Conservation (phyloP, 64 coral and sea anemone genomes). For the Cladopsammia gracilis region DNA sequence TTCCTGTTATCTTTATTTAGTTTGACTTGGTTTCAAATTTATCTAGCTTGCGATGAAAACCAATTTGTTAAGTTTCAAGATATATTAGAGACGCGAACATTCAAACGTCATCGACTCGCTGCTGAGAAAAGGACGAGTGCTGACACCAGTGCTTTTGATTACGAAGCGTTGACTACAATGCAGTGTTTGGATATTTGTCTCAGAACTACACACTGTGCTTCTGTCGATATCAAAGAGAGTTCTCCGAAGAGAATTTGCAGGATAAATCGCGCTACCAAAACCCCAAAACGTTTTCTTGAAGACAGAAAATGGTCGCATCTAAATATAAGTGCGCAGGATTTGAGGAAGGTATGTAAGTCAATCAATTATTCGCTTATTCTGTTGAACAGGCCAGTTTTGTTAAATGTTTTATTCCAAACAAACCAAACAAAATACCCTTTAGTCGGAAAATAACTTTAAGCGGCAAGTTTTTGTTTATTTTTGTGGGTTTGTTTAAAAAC, state of each 20-base stretch:
- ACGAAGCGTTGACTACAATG: not conserved
- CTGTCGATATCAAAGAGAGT: not conserved
- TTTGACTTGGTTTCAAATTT: too few relatives aligned
- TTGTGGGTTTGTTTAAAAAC: too few relatives aligned
- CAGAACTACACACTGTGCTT: not conserved
- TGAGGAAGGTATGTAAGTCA: not conserved
- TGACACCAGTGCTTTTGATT: not conserved
- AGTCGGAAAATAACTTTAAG: too few relatives aligned
- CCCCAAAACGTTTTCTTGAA: not conserved
- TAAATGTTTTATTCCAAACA: too few relatives aligned
- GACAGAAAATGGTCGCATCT: not conserved
- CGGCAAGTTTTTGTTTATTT: too few relatives aligned
- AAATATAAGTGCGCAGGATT: not conserved
- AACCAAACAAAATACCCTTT: too few relatives aligned
- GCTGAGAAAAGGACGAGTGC: too few relatives aligned
- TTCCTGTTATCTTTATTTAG: too few relatives aligned
- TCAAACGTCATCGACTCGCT: not conserved
- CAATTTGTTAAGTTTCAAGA: not conserved
- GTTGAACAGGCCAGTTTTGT: too few relatives aligned
- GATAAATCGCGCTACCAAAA: not conserved
- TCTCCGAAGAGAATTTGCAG: not conserved
- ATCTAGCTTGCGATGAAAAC: not conserved
- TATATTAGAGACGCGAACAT: not conserved
- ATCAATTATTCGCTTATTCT: too few relatives aligned
- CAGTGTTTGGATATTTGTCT: conserved; percentile 5